Percentiles rank a stretch among this genome's conserved stretches.
Evolutionary conservation across 2,888 invertebrate species (phyloP).

Genomic region (Acleris laterana): DNA sequence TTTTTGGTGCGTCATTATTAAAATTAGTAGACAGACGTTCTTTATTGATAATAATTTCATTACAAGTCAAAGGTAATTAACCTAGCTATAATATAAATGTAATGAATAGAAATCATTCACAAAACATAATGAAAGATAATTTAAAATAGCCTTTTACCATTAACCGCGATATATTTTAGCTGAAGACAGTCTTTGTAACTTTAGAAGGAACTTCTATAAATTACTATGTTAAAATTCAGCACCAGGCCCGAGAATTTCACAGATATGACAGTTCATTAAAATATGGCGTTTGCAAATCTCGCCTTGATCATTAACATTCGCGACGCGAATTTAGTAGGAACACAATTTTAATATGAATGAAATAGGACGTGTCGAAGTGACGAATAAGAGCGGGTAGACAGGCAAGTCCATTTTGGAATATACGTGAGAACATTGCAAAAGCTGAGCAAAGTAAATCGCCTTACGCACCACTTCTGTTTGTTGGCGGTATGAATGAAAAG

Average conservation of each 20-base stretch:
- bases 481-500: too few relatives aligned
- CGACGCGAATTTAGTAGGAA: background rate
- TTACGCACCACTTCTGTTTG: too few relatives aligned
- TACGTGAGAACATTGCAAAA: background rate
- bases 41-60: too few relatives aligned
- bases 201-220: background rate
- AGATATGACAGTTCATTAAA: constrained; percentile 3
- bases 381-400: background rate
- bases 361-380: background rate
- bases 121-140: too few relatives aligned
- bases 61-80: too few relatives aligned
- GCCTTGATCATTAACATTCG: background rate
- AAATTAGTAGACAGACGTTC: too few relatives aligned
- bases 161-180: background rate
- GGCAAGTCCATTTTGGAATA: background rate
- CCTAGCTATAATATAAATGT: too few relatives aligned
- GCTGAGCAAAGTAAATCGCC: background rate
- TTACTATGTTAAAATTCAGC: background rate
- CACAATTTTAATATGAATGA: background rate
- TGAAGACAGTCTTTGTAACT: background rate
- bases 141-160: background rate
- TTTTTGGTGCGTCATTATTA: too few relatives aligned
- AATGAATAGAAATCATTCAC: too few relatives aligned
- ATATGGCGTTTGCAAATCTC: background rate
- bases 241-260: background rate